A percentile compares a stretch with the other conserved stretches of the same genome.
Evolutionary conservation across 2,797 vertebrate genomes (phyloP).

Genomic region (Meda fulgida): DNA sequence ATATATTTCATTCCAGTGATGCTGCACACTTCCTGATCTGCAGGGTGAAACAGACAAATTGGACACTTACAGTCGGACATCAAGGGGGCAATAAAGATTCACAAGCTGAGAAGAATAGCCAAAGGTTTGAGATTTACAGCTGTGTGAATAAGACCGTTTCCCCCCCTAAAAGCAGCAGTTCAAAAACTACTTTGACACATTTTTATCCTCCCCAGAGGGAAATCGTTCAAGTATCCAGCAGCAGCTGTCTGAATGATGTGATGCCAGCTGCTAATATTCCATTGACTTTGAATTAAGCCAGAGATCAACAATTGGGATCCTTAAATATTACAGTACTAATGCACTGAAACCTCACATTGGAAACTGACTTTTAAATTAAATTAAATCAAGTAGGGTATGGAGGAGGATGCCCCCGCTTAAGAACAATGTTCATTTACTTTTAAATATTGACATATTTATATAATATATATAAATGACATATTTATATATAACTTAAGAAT

Average conservation of each 20-base stretch:
- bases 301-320: neutral
- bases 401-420: neutral
- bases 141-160: neutral
- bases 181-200: constrained; percentile 16
- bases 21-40: constrained; percentile 95
- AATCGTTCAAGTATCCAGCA: neutral
- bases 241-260: constrained; percentile 19
- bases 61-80: constrained; percentile 21
- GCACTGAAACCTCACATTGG: neutral
- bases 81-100: constrained; percentile 31
- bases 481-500: neutral
- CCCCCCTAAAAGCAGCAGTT: neutral
- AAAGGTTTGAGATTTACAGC: constrained; percentile 18
- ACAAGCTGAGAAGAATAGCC: constrained; percentile 16
- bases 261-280: constrained; percentile 25
- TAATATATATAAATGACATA: neutral
- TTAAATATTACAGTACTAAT: neutral
- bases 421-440: neutral
- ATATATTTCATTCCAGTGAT: constrained; percentile 98
- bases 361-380: neutral
- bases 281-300: neutral
- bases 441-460: neutral
- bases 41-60: constrained; percentile 58
- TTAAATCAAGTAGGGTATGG: neutral
- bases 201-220: neutral